A percentile compares a stretch with the other conserved stretches of the same genome.
Evolutionary conservation across 2,888 invertebrate species (phyloP).

Genomic region (Gymnosoma rotundatum): DNA sequence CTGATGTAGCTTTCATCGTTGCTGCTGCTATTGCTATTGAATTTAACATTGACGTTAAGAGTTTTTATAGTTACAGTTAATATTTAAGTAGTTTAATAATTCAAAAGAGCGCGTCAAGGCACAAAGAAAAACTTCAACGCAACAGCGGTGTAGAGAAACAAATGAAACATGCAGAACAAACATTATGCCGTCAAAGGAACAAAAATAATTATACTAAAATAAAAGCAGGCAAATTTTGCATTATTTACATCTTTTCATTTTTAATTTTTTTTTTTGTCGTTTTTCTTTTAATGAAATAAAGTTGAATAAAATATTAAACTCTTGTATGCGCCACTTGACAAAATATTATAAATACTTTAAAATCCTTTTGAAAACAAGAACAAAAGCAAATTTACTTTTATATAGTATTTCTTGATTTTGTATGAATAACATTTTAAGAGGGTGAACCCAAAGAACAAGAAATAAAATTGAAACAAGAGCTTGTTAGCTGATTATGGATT

Average conservation of each 20-base stretch:
- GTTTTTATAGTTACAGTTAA: constrained; percentile 60
- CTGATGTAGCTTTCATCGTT: background rate
- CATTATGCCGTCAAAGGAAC: constrained; percentile 44
- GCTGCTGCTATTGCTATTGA: background rate
- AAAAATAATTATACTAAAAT: background rate
- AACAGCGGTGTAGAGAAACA: constrained; percentile 29
- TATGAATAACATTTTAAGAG: background rate
- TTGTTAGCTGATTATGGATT: no score
- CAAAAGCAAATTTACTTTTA: constrained; percentile 15
- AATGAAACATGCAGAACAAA: constrained; percentile 50
- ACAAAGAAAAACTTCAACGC: constrained; percentile 50
- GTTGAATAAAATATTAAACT: constrained; percentile 33
- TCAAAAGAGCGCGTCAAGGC: constrained; percentile 50
- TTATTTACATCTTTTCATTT: constrained; percentile 26
- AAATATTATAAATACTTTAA: constrained; percentile 57
- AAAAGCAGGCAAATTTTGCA: constrained; percentile 23
- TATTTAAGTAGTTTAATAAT: constrained; percentile 62
- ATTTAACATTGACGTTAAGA: constrained; percentile 2
- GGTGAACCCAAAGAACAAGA: no score
- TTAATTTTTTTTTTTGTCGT: constrained; percentile 16
- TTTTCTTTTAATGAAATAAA: background rate
- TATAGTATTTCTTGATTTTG: background rate
- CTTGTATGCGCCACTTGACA: constrained; percentile 44
- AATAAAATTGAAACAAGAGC: no score
- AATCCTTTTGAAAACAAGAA: constrained; percentile 45